Evolutionary conservation across 2,888 invertebrate species (phyloP).

Genomic region (Eristalinus sepulchralis): DNA sequence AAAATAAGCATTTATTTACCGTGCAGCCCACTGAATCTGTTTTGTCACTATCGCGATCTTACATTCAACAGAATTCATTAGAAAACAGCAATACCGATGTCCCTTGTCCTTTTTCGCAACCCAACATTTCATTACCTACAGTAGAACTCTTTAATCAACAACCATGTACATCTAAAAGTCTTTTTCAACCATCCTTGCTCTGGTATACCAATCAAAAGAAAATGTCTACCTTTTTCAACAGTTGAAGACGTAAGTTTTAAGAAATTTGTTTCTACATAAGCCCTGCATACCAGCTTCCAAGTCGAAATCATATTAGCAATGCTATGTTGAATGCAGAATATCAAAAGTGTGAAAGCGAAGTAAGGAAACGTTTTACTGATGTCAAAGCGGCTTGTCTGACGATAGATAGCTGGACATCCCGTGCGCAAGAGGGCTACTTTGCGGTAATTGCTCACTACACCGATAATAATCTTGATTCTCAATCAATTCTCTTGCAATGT

Average conservation of each 20-base stretch:
- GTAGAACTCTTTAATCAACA: background rate
- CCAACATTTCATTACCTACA: background rate
- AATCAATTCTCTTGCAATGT: slow-evolving; percentile 11
- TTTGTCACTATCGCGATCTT: too few relatives aligned
- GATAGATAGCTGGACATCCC: background rate
- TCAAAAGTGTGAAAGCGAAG: too few relatives aligned
- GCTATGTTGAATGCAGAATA: background rate
- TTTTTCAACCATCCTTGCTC: background rate
- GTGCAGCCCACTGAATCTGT: too few relatives aligned
- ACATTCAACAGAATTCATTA: background rate
- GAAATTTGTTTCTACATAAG: background rate
- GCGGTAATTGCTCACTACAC: slow-evolving; percentile 12
- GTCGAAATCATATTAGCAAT: background rate
- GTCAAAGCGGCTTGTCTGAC: background rate
- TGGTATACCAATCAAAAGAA: background rate
- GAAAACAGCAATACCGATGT: background rate
- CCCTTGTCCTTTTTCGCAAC: background rate
- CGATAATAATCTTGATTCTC: background rate
- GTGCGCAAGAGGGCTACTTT: background rate
- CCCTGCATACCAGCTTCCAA: background rate
- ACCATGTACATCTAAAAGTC: background rate
- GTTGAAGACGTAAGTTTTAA: background rate
- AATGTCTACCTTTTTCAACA: background rate
- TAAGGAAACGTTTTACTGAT: background rate
- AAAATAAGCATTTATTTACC: too few relatives aligned